These are phyloP conservation scores for Heterocephalus glaber DNA, from an alignment of 2,113 vertebrate species.

Conservation along the genomic window DNA sequence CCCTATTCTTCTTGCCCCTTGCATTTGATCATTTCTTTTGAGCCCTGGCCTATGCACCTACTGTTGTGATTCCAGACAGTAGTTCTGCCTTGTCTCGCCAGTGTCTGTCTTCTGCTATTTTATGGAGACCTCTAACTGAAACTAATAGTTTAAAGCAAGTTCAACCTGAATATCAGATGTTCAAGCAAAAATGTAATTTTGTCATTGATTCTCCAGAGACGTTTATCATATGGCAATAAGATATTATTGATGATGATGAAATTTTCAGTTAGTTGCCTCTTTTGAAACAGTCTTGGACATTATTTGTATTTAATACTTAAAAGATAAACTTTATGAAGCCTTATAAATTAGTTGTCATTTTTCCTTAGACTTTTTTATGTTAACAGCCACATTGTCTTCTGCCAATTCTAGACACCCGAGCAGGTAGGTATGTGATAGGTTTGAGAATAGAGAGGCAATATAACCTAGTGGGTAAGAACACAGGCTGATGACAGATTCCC, in stretches of 20 bases:
- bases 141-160: not conserved
- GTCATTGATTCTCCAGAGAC: constrained; percentile 5
- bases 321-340: constrained; percentile 4
- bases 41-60: not conserved
- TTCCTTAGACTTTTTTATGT: constrained; percentile 5
- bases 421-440: not conserved
- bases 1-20: not conserved
- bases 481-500: not conserved
- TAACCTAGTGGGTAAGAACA: not conserved
- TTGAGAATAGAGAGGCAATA: not conserved
- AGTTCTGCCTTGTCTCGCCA: not conserved
- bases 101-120: not conserved
- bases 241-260: not conserved
- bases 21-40: not conserved
- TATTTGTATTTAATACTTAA: constrained; percentile 19
- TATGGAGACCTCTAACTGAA: not conserved
- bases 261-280: not conserved
- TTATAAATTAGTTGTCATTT: not conserved
- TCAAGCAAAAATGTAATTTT: not conserved
- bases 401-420: not conserved
- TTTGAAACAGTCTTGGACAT: not conserved
- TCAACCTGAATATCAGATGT: not conserved
- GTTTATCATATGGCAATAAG: not conserved
- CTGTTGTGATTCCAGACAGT: not conserved
- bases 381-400: not conserved